Conservation (phyloP, 2,888 invertebrate species). For the Acronicta leporina region DNA sequence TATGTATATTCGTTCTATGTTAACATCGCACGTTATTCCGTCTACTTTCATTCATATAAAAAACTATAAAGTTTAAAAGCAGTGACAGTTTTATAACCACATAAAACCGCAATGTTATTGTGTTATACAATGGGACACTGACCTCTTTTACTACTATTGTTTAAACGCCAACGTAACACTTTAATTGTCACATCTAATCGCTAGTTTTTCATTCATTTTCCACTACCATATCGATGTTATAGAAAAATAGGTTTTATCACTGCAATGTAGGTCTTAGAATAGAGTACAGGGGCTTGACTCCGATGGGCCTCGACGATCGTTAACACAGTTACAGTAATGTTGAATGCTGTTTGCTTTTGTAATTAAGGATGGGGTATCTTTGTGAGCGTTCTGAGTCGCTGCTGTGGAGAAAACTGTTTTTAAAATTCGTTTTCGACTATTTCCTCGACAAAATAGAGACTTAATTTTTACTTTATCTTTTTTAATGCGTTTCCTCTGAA, state of each 20-base stretch:
- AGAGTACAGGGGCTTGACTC: slow-evolving; percentile 10
- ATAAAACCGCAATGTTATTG: slow-evolving; percentile 50
- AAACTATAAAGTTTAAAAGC: slow-evolving; percentile 9
- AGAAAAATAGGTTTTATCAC: slow-evolving; percentile 29
- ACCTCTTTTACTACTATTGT: slow-evolving; percentile 54
- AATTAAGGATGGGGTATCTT: slow-evolving; percentile 50
- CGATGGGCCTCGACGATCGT: slow-evolving; percentile 39
- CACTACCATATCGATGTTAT: slow-evolving; percentile 7
- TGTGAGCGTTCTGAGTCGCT: slow-evolving; percentile 38
- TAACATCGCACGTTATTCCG: slow-evolving; percentile 3
- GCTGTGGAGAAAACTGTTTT: slow-evolving; percentile 2
- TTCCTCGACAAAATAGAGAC: background rate
- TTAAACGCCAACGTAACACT: slow-evolving; percentile 38
- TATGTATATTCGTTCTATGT: background rate
- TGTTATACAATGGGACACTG: slow-evolving; percentile 55
- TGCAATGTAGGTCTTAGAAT: slow-evolving; percentile 11
- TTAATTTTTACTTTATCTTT: too few relatives aligned
- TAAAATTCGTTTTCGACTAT: slow-evolving; percentile 9
- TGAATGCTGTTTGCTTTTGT: slow-evolving; percentile 51
- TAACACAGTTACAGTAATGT: slow-evolving; percentile 47
- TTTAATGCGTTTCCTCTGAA: too few relatives aligned
- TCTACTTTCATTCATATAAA: slow-evolving; percentile 5
- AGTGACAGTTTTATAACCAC: slow-evolving; percentile 30
- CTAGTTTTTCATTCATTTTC: slow-evolving; percentile 55
- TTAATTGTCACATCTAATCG: slow-evolving; percentile 55